Conservation (phyloP, 1,140 invertebrate species). For the Eumeta japonica region DNA sequence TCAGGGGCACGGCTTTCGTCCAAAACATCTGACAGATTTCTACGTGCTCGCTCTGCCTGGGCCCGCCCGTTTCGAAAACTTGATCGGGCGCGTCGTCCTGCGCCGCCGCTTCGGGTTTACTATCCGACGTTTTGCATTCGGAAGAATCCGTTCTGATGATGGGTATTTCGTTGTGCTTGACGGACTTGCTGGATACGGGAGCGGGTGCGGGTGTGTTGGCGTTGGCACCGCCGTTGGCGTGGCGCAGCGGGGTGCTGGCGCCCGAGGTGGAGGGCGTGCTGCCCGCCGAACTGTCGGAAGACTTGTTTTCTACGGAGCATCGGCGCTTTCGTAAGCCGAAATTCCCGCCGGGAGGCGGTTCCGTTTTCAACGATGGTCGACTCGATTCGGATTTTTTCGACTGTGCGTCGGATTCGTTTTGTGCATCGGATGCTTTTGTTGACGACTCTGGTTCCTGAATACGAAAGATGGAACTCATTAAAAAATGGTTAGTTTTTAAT, state of each 20-base stretch:
- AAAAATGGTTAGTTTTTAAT: too few relatives aligned
- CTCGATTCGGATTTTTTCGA: slow-evolving; percentile 32
- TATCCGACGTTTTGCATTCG: slow-evolving; percentile 35
- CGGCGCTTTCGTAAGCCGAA: slow-evolving; percentile 58
- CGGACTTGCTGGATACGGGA: slow-evolving; percentile 41
- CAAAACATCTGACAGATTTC: slow-evolving; percentile 56
- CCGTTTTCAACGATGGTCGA: slow-evolving; percentile 27
- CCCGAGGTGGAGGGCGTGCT: slow-evolving; percentile 57
- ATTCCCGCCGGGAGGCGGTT: slow-evolving; percentile 23
- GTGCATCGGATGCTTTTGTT: slow-evolving; percentile 26
- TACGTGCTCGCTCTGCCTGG: slow-evolving; percentile 42
- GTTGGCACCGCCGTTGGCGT: slow-evolving; percentile 29
- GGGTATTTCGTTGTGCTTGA: slow-evolving; percentile 44
- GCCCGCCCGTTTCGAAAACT: slow-evolving; percentile 39
- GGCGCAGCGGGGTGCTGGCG: slow-evolving; percentile 50
- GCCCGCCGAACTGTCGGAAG: slow-evolving; percentile 54
- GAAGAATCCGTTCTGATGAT: slow-evolving; percentile 45
- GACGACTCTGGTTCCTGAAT: slow-evolving; percentile 37
- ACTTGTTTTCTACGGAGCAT: slow-evolving; percentile 57
- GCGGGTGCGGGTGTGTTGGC: too few relatives aligned
- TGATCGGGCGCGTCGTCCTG: slow-evolving; percentile 36
- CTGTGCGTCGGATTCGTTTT: slow-evolving; percentile 30
- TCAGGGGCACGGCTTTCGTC: slow-evolving; percentile 46
- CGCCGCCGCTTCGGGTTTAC: slow-evolving; percentile 22
- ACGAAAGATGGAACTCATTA: slow-evolving; percentile 5